Conservation (phyloP, 2,113 vertebrate species). For the Haemorhous mexicanus region DNA sequence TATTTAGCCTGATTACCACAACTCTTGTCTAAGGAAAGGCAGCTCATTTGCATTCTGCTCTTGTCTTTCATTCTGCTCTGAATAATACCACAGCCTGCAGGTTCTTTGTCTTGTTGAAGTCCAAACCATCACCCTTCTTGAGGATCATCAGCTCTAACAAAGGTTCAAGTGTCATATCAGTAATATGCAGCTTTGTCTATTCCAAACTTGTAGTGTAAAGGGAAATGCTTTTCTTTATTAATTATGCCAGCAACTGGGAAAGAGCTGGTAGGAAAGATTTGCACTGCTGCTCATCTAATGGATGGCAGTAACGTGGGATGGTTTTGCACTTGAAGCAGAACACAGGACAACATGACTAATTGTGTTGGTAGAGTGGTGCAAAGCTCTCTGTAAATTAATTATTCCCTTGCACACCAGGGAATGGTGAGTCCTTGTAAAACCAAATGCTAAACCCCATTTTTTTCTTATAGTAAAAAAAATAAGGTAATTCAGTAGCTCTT, state of each 20-base stretch:
- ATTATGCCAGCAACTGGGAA: not conserved
- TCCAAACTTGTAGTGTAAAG: not conserved
- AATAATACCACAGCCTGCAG: not conserved
- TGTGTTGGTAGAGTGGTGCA: not conserved
- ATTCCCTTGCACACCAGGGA: not conserved
- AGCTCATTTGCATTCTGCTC: constrained; percentile 23
- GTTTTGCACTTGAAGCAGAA: not conserved
- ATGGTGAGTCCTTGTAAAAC: not conserved
- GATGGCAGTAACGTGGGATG: not conserved
- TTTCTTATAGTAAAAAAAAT: not conserved
- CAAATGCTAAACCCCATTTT: not conserved
- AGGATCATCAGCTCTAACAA: not conserved
- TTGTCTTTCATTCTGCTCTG: not conserved
- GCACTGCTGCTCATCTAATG: not conserved
- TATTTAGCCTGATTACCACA: constrained; percentile 4
- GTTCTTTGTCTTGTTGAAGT: not conserved
- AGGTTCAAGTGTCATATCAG: not conserved
- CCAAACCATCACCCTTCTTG: not conserved
- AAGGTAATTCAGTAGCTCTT: not conserved
- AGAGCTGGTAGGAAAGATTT: not conserved
- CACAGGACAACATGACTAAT: not conserved
- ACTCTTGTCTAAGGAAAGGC: not conserved
- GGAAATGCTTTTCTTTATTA: not conserved
- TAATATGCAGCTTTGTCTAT: not conserved
- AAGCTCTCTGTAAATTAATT: not conserved